A percentile compares a stretch with the other conserved stretches of the same genome.
Conservation (phyloP, 2,888 invertebrate genomes). For the Rotaria socialis region DNA sequence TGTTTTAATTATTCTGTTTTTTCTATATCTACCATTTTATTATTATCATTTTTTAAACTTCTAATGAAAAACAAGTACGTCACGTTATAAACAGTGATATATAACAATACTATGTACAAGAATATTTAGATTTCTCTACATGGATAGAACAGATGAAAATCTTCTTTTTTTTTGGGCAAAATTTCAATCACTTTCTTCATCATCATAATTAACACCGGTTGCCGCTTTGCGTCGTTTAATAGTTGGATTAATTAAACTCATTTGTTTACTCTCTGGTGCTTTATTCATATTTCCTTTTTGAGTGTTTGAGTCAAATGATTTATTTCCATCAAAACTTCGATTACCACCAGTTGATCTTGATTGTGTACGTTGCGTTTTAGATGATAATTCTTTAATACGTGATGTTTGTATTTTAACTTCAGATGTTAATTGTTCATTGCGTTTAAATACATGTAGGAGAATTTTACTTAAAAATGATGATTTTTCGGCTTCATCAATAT, state of each 20-base stretch:
- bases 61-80: neutral
- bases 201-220: constrained; percentile 44
- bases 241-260: constrained; percentile 31
- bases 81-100: neutral
- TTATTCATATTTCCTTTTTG: neutral
- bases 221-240: constrained; percentile 37
- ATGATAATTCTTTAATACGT: constrained; percentile 15
- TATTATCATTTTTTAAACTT: neutral
- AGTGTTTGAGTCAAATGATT: neutral
- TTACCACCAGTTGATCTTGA: neutral
- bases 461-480: neutral
- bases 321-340: neutral
- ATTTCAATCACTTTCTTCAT: constrained; percentile 35
- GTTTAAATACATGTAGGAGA: constrained; percentile 11
- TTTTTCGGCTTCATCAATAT: neutral
- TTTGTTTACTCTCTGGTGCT: neutral
- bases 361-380: neutral
- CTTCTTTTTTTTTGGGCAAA: neutral
- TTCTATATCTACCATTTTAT: too few relatives aligned
- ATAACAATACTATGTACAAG: neutral
- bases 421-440: neutral
- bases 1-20: too few relatives aligned
- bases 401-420: neutral
- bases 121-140: too few relatives aligned
- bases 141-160: too few relatives aligned